These are phyloP conservation scores for Sinonovacula constricta DNA, from an alignment of 1,140 invertebrate species.

Conservation along the genomic window DNA sequence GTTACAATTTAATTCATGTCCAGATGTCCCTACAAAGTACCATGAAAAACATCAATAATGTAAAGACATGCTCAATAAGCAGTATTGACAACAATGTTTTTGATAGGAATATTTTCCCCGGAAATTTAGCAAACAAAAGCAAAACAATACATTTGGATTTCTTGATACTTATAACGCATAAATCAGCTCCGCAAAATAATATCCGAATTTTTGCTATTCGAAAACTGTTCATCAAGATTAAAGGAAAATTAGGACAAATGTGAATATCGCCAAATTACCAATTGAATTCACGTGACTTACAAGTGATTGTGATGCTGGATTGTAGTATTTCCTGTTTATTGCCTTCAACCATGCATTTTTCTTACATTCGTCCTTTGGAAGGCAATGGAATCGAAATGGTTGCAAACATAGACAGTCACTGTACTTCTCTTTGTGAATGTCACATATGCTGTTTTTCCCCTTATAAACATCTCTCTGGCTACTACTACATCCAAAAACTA, in stretches of 20 bases:
- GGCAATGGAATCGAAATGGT: neutral
- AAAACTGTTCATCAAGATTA: neutral
- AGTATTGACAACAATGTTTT: neutral
- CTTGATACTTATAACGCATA: neutral
- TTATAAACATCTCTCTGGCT: conserved; percentile 11
- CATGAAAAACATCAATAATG: neutral
- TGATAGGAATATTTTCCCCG: neutral
- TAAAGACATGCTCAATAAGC: too few species aligned
- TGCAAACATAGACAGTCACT: conserved; percentile 7
- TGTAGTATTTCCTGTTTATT: conserved; percentile 14
- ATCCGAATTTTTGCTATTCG: neutral
- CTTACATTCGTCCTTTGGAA: neutral
- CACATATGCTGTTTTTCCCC: neutral
- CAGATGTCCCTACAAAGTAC: neutral
- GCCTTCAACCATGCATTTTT: neutral
- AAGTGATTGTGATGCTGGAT: conserved; percentile 5
- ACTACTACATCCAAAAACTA: neutral
- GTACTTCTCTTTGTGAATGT: conserved; percentile 10
- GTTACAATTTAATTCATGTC: neutral
- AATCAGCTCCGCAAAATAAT: neutral
- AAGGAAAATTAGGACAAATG: neutral
- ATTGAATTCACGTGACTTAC: neutral
- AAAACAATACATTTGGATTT: neutral
- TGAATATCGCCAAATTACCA: neutral
- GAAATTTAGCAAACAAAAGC: neutral